Conservation (phyloP, 1,140 invertebrate species). For the Macrobrachium nipponense region DNA sequence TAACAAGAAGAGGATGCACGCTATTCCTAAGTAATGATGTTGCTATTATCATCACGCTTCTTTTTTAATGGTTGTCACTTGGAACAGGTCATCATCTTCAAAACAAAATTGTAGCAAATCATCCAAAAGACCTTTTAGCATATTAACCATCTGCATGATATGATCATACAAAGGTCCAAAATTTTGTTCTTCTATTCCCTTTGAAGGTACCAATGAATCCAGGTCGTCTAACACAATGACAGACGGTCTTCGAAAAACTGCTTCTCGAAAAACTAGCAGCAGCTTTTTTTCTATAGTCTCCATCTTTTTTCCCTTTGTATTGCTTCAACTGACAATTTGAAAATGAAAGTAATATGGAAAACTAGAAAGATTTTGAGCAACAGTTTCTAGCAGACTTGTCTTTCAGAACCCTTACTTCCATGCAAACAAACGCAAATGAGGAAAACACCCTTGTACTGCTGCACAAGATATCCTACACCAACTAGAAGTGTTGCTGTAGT, state of each 20-base stretch:
- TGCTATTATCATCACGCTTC: constrained; percentile 67
- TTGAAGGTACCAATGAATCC: constrained; percentile 73
- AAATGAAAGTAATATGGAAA: constrained; percentile 74
- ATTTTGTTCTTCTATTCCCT: constrained; percentile 67
- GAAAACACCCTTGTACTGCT: background rate
- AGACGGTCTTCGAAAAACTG: constrained; percentile 78
- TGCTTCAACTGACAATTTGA: constrained; percentile 75
- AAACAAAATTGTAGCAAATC: constrained; percentile 29
- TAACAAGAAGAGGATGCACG: constrained; percentile 65
- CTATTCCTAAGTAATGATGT: constrained; percentile 67
- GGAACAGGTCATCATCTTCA: constrained; percentile 1
- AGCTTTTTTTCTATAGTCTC: constrained; percentile 80
- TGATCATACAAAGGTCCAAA: constrained; percentile 63
- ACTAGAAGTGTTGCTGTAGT: constrained; percentile 35
- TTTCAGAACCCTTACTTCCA: constrained; percentile 82
- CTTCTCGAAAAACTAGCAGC: constrained; percentile 74
- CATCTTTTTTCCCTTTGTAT: constrained; percentile 79
- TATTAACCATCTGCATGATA: constrained; percentile 42
- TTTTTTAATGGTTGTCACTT: background rate
- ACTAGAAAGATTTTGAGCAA: constrained; percentile 74
- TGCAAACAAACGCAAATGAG: constrained; percentile 66
- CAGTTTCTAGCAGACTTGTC: constrained; percentile 76
- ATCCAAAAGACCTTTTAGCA: constrained; percentile 35
- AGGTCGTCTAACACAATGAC: constrained; percentile 83
- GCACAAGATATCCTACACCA: background rate